Base-by-base conservation (phyloP, 2,797 vertebrate genomes). In the Ctenopoma multispine region DNA sequence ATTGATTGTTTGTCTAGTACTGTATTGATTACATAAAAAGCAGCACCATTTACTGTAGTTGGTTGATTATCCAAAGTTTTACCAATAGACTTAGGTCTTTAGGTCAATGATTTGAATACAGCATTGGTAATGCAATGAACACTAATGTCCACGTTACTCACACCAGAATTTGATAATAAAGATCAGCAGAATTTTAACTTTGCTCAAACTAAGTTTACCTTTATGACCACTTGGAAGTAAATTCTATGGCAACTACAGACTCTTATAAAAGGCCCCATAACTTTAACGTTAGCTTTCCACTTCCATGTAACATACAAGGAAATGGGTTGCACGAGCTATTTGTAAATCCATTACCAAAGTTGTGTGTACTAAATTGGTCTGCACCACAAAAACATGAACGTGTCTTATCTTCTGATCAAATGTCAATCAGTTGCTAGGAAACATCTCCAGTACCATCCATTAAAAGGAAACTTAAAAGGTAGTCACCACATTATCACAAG, bases 11-110 rank as follows among this genome's bases (percentile, higher is more conserved):
- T 78, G 47, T 80, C 66, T 79, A 69, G 78, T 72, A 64, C 72
- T 81, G 75, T 79, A 72, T 77, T 78, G 69, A 80, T 72, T 58
- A 53, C 88, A 72, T 80, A 78, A 85, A 88, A 89, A 88, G 79
- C 83, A 89, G 89, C 86, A 89, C 82, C 87, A 80, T 91, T 81
- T 62, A 31, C 29, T 31, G 29, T 31, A 61, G 72, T 74, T 72
- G 53, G 80, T 71, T 86, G 73, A 87, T 84, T 81, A 86, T 73
- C 71, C 44, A 71, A 72, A 29, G 57, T 72, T 75, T 77, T 34
- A 82, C 47, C 64, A 54, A 72, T 59, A 85, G 59, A 62, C 18
- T 69, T 67, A 20, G 54, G 69, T 70, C 62, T 69, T 63, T 53
- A 38, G 14, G 31, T 77, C 48, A 47, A 54, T 72, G 73, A 63